Conservation (phyloP, 2,113 vertebrate genomes). For the Gymnogyps californianus region DNA sequence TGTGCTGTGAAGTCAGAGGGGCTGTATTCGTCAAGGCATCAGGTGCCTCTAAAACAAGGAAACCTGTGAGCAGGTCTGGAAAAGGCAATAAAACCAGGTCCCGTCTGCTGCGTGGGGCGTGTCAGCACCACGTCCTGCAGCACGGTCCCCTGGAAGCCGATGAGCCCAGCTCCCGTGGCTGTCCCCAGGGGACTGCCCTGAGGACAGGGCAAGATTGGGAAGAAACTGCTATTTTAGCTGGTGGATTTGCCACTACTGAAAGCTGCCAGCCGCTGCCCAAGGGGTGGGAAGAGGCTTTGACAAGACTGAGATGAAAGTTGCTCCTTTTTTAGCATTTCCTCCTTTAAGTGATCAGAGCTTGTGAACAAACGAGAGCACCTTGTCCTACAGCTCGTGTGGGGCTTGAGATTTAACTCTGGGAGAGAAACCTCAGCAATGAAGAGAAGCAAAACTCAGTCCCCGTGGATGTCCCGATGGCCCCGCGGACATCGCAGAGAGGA, state of each 20-base stretch:
- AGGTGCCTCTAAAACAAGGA: neutral
- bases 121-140: rapidly evolving
- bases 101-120: rapidly evolving
- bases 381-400: neutral
- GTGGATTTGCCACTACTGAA: neutral
- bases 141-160: neutral
- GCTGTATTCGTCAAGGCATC: rapidly evolving
- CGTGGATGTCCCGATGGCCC: neutral
- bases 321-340: neutral
- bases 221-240: neutral
- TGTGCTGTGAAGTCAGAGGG: neutral
- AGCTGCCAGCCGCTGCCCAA: rapidly evolving
- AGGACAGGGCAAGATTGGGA: neutral
- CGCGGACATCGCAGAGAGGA: rapidly evolving
- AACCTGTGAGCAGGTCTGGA: neutral
- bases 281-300: neutral
- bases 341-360: neutral
- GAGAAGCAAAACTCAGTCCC: neutral
- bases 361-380: neutral
- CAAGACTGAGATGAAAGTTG: neutral
- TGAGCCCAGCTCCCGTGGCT: rapidly evolving
- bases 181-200: neutral
- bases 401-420: neutral
- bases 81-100: neutral
- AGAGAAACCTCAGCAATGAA: neutral